Percentiles rank a stretch among this genome's conserved stretches.
Evolutionary conservation across 1,140 invertebrate species (phyloP).

Genomic region (Acromyrmex heyeri): DNA sequence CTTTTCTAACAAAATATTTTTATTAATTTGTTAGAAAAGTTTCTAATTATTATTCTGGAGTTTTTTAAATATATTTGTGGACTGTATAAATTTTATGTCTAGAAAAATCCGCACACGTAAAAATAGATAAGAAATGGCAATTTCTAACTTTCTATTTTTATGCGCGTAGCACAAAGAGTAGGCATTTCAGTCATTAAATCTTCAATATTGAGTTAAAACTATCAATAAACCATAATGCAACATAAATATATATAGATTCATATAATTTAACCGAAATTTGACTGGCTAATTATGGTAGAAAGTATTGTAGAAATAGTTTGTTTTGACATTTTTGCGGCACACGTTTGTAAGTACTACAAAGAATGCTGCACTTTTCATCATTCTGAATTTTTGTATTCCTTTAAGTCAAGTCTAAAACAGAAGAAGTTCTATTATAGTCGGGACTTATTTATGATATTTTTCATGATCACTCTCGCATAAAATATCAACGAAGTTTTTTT

Average conservation of each 20-base stretch:
- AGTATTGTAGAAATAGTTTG: constrained; percentile 75
- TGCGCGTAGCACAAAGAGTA: neutral
- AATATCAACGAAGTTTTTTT: constrained; percentile 79
- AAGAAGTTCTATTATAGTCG: constrained; percentile 57
- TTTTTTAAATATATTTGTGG: neutral
- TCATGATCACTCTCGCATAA: constrained; percentile 84
- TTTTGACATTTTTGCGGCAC: constrained; percentile 72
- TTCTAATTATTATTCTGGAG: neutral
- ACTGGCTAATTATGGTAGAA: constrained; percentile 39
- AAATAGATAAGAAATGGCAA: neutral
- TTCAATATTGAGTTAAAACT: constrained; percentile 24
- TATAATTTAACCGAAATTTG: neutral
- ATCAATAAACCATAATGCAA: constrained; percentile 81
- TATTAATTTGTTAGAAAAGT: neutral
- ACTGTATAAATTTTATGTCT: neutral
- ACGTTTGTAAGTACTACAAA: constrained; percentile 72
- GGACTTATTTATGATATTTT: constrained; percentile 76
- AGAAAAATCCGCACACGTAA: neutral
- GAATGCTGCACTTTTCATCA: constrained; percentile 26
- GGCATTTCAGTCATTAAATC: neutral
- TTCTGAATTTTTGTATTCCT: no score
- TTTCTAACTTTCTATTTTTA: neutral
- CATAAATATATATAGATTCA: constrained; percentile 74
- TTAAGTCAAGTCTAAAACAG: no score
- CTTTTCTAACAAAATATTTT: neutral